Conservation (phyloP, 1,140 invertebrate species). For the Trichogramma pretiosum region DNA sequence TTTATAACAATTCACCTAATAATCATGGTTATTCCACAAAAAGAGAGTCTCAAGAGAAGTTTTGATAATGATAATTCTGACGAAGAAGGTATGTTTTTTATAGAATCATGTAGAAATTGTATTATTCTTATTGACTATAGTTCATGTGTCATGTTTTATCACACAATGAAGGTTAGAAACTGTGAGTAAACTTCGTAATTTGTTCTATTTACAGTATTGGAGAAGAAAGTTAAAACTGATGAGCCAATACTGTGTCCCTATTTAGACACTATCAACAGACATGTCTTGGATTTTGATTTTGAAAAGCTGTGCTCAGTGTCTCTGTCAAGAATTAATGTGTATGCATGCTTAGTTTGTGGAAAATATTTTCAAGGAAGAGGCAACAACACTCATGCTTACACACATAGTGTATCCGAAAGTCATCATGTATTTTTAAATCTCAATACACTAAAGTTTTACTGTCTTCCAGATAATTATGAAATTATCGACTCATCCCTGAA, state of each 20-base stretch:
- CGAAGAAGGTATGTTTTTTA: too few relatives aligned
- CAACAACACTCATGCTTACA: slow-evolving; percentile 96
- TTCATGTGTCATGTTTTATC: too few relatives aligned
- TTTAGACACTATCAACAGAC: slow-evolving; percentile 92
- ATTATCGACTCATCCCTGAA: slow-evolving; percentile 97
- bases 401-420: slow-evolving; percentile 92
- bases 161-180: too few relatives aligned
- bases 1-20: too few relatives aligned
- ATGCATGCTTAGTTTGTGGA: slow-evolving; percentile 98
- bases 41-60: too few relatives aligned
- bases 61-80: too few relatives aligned
- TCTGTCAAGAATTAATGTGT: slow-evolving; percentile 96
- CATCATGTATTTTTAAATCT: slow-evolving; percentile 99
- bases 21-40: too few relatives aligned
- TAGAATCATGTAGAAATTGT: too few relatives aligned
- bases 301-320: slow-evolving; percentile 99
- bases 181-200: too few relatives aligned
- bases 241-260: slow-evolving; percentile 71
- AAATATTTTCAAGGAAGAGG: slow-evolving; percentile 99
- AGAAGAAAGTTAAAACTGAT: slow-evolving; percentile 20
- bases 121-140: too few relatives aligned
- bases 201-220: too few relatives aligned
- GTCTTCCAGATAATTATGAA: slow-evolving; percentile 98
- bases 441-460: slow-evolving; percentile 96
- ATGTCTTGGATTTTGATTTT: slow-evolving; percentile 99